Conservation (phyloP, 2,888 invertebrate genomes). For the Physocephala rufipes region DNA sequence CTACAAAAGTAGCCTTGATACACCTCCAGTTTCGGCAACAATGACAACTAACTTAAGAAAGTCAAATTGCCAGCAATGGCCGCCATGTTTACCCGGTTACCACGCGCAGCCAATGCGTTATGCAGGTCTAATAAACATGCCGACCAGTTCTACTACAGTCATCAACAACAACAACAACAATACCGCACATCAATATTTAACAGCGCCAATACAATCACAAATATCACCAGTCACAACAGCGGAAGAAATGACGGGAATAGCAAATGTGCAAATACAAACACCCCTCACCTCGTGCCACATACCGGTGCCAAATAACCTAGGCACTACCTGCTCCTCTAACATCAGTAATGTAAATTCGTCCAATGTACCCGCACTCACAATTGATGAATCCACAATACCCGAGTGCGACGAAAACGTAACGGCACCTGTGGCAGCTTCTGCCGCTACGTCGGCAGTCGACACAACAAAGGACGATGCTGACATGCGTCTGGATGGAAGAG, state of each 20-base stretch:
- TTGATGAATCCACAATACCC: slow-evolving; percentile 66
- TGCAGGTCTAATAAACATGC: slow-evolving; percentile 50
- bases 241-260: too few species aligned
- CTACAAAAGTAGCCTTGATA: slow-evolving; percentile 66
- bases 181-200: slow-evolving; percentile 23
- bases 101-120: slow-evolving; percentile 63
- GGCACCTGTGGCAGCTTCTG: slow-evolving; percentile 47
- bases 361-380: slow-evolving; percentile 41
- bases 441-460: slow-evolving; percentile 43
- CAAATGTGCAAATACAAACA: slow-evolving; percentile 51
- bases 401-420: slow-evolving; percentile 64
- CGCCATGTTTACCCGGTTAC: slow-evolving; percentile 68
- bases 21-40: slow-evolving; percentile 38
- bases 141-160: too few species aligned
- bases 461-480: slow-evolving; percentile 40
- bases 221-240: slow-evolving; percentile 18
- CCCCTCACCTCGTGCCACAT: slow-evolving; percentile 63
- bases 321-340: slow-evolving; percentile 53
- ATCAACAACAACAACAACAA: slow-evolving; percentile 41
- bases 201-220: slow-evolving; percentile 36
- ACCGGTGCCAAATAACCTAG: slow-evolving; percentile 61
- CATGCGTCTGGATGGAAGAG: slow-evolving; percentile 30
- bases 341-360: slow-evolving; percentile 61
- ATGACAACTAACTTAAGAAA: slow-evolving; percentile 23
- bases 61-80: slow-evolving; percentile 67